Conservation (phyloP, 1,140 invertebrate genomes). For the Frieseomelitta varia region DNA sequence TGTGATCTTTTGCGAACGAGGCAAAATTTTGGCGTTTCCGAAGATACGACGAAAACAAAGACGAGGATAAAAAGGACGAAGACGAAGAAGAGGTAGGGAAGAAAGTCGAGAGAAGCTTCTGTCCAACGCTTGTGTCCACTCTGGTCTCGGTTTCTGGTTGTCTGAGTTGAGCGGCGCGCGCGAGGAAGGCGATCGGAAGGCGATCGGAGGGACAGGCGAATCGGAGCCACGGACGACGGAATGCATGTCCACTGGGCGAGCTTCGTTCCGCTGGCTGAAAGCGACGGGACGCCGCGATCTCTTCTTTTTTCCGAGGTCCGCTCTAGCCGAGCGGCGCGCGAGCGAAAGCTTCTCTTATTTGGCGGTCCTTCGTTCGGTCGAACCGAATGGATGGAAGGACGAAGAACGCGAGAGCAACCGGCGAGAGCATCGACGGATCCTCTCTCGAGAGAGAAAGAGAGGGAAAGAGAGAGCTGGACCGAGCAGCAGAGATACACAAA, state of each 20-base stretch:
- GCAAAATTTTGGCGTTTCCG: background rate
- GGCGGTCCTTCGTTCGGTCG: constrained; percentile 37
- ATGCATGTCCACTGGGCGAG: constrained; percentile 36
- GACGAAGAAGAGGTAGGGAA: background rate
- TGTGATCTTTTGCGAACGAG: background rate
- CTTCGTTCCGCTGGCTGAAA: constrained; percentile 18
- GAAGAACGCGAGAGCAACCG: constrained; percentile 28
- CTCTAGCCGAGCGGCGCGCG: constrained; percentile 33
- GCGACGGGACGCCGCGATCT: constrained; percentile 33
- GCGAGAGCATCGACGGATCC: constrained; percentile 21
- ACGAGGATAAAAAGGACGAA: too few species aligned
- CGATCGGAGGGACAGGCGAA: constrained; percentile 19
- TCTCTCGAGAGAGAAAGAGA: background rate
- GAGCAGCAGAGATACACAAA: constrained; percentile 2
- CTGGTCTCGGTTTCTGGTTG: constrained; percentile 27
- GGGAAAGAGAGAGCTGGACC: background rate
- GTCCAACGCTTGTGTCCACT: background rate
- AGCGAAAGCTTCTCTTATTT: constrained; percentile 61
- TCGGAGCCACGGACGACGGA: constrained; percentile 42
- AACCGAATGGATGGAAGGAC: constrained; percentile 47
- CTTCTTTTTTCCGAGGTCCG: constrained; percentile 50
- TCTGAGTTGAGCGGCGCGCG: constrained; percentile 11
- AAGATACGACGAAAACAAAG: background rate
- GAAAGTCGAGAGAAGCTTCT: background rate
- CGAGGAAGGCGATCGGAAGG: constrained; percentile 12